These are phyloP conservation scores for Falco rusticolus DNA, from an alignment of 2,797 vertebrate species.

Conservation along the genomic window DNA sequence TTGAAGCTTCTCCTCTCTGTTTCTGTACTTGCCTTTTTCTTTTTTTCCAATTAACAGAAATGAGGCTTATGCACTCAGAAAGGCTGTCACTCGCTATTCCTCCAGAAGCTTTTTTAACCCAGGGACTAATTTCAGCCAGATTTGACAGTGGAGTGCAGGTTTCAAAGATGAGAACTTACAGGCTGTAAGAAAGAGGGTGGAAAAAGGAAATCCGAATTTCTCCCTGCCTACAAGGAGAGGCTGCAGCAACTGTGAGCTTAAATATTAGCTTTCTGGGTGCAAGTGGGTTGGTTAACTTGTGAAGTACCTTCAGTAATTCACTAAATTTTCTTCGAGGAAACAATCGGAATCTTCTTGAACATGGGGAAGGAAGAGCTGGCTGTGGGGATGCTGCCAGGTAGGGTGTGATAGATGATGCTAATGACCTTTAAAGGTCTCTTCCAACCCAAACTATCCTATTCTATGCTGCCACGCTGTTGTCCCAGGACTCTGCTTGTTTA, in stretches of 20 bases:
- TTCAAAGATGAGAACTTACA: background rate
- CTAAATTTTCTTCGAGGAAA: background rate
- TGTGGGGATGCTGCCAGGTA: background rate
- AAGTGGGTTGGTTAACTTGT: accelerated
- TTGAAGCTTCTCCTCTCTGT: background rate
- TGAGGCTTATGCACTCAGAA: background rate
- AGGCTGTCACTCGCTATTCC: background rate
- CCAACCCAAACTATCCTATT: background rate
- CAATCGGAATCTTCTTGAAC: background rate
- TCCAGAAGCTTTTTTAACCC: background rate
- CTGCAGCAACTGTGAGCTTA: background rate
- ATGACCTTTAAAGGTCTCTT: background rate
- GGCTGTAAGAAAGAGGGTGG: background rate
- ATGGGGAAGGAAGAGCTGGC: background rate
- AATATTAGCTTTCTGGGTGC: background rate
- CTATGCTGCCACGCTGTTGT: background rate
- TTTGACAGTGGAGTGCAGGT: background rate
- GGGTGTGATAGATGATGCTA: background rate
- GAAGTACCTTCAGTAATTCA: background rate
- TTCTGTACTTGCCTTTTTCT: background rate
- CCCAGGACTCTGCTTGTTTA: background rate
- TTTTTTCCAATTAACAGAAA: background rate
- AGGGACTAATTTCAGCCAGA: background rate
- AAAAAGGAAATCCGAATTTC: background rate
- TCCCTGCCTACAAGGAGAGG: background rate